These are phyloP conservation scores for Drosophila setosimentum DNA, from an alignment of 2,888 invertebrate species.

Conservation along the genomic window DNA sequence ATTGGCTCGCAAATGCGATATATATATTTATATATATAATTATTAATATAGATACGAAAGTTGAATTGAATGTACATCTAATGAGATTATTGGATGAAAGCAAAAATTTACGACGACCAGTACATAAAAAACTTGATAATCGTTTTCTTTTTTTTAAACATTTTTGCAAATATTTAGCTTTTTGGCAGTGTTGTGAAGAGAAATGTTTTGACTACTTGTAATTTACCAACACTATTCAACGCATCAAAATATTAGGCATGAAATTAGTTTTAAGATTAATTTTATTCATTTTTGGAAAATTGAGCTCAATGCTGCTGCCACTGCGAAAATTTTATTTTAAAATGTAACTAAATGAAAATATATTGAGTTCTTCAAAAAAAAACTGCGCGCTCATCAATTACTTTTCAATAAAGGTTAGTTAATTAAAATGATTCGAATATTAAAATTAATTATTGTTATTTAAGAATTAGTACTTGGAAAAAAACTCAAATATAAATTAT, in stretches of 20 bases:
- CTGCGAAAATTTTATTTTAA: slow-evolving; percentile 56
- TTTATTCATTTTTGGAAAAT: slow-evolving; percentile 26
- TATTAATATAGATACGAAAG: slow-evolving; percentile 2
- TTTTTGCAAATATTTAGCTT: slow-evolving; percentile 29
- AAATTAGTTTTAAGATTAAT: slow-evolving; percentile 34
- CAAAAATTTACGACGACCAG: slow-evolving; percentile 79
- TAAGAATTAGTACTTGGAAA: slow-evolving; percentile 30
- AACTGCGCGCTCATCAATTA: slow-evolving; percentile 61
- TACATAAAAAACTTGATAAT: slow-evolving; percentile 82
- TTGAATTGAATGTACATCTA: slow-evolving; percentile 51
- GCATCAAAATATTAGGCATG: slow-evolving; percentile 54
- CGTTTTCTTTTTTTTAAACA: slow-evolving; percentile 22
- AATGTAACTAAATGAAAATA: slow-evolving; percentile 61
- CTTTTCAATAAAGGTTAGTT: slow-evolving; percentile 57
- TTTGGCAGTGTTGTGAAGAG: slow-evolving; percentile 42
- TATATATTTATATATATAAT: slow-evolving; percentile 10
- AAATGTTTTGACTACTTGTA: slow-evolving; percentile 40
- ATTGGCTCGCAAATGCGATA: slow-evolving; percentile 24
- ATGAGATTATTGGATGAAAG: slow-evolving; percentile 45
- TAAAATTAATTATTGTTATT: slow-evolving; percentile 35
- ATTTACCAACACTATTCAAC: slow-evolving; percentile 76
- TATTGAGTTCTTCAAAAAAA: slow-evolving; percentile 36
- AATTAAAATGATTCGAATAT: slow-evolving; percentile 37
- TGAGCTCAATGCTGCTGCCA: slow-evolving; percentile 66
- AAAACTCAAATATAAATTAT: slow-evolving; percentile 56